Percentiles rank a stretch among this genome's conserved stretches.
Conservation (phyloP, 2,797 vertebrate species). For the Danio albolineatus region DNA sequence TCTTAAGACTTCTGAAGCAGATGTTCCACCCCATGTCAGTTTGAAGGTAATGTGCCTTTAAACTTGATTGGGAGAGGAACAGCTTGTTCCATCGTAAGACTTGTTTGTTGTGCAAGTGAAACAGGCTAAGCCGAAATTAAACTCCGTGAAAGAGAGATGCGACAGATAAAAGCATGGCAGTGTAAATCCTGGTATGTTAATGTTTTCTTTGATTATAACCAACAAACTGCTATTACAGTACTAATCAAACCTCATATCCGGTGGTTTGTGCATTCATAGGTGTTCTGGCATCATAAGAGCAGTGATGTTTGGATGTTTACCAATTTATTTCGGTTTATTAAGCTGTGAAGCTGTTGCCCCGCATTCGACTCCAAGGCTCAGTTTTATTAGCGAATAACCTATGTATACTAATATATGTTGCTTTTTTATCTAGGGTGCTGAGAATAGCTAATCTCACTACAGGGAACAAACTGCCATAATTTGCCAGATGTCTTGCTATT, state of each 20-base stretch:
- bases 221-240: conserved; percentile 28
- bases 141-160: conserved; percentile 9
- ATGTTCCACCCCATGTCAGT: conserved; percentile 69
- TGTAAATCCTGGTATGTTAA: conserved; percentile 16
- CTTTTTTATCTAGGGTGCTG: conserved; percentile 19
- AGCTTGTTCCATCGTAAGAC: conserved; percentile 61
- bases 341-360: conserved; percentile 6
- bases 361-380: background rate
- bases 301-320: background rate
- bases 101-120: conserved; percentile 48
- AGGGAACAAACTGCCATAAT: conserved; percentile 49
- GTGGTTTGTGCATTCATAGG: background rate
- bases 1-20: conserved; percentile 65
- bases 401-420: conserved; percentile 31
- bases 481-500: conserved; percentile 55
- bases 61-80: conserved; percentile 71
- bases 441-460: conserved; percentile 43
- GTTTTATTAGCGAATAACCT: conserved; percentile 20
- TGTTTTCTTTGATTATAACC: conserved; percentile 27
- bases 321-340: conserved; percentile 14
- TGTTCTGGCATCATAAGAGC: background rate
- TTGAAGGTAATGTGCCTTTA: conserved; percentile 68
- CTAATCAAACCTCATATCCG: background rate
- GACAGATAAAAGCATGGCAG: background rate
- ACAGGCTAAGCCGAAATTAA: conserved; percentile 41